These are phyloP conservation scores for Gracilinanus agilis DNA, from an alignment of 2,113 vertebrate genomes.

Conservation along the genomic window DNA sequence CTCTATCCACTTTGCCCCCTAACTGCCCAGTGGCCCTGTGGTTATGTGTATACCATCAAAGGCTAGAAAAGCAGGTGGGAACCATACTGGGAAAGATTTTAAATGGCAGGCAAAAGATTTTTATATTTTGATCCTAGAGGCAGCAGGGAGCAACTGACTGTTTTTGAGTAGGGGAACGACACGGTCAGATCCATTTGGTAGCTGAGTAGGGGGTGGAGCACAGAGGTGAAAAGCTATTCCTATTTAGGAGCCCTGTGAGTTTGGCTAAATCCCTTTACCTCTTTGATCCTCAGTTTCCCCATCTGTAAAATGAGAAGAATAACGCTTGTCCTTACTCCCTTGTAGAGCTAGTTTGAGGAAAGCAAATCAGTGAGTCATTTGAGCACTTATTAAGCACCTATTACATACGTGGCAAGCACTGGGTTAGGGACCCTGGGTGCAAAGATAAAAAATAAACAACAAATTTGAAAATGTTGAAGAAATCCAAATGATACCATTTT, in stretches of 20 bases:
- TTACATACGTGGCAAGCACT: neutral
- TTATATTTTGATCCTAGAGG: neutral
- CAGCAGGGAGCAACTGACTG: neutral
- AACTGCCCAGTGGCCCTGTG: neutral
- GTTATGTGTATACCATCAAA: neutral
- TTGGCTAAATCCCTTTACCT: neutral
- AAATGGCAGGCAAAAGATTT: neutral
- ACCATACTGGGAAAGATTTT: neutral
- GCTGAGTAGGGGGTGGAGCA: neutral
- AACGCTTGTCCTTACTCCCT: neutral
- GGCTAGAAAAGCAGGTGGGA: neutral
- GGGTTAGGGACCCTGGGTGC: neutral
- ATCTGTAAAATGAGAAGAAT: neutral
- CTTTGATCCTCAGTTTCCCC: neutral
- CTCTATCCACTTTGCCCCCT: neutral
- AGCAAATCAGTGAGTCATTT: neutral
- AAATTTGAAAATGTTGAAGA: neutral
- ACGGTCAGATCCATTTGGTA: neutral
- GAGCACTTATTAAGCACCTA: neutral
- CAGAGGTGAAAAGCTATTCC: neutral
- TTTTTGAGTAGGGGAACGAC: neutral
- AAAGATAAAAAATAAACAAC: neutral
- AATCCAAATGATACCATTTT: neutral
- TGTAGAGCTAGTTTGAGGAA: neutral
- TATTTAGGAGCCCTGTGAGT: neutral